Conservation (phyloP, 2,797 vertebrate genomes). For the Linurgus olivaceus region DNA sequence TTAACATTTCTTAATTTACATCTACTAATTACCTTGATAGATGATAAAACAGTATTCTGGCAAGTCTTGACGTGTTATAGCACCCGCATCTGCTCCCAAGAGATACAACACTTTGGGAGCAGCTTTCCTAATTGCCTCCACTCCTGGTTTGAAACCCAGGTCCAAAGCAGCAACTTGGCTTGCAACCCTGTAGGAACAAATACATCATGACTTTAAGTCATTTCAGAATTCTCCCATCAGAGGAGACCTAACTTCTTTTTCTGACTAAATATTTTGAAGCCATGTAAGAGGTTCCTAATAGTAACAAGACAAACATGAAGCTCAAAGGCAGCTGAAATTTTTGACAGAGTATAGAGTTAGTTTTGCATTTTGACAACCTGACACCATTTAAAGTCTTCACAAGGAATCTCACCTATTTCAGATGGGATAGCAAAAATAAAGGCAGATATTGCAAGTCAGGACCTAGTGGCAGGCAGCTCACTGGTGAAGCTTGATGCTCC, state of each 20-base stretch:
- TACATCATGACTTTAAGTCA: not conserved
- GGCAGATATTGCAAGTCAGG: not conserved
- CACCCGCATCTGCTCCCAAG: conserved; percentile 89
- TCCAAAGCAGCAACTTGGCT: conserved; percentile 93
- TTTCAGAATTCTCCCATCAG: not conserved
- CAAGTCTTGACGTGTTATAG: conserved; percentile 90
- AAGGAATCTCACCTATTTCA: not conserved
- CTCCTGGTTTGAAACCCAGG: conserved; percentile 89
- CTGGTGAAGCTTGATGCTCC: not conserved
- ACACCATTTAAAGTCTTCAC: not conserved
- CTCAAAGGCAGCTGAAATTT: not conserved
- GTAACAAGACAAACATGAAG: not conserved
- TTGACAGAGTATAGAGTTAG: not conserved
- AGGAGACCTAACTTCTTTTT: not conserved
- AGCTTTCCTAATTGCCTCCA: conserved; percentile 84
- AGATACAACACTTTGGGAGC: conserved; percentile 87
- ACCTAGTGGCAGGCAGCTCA: not conserved
- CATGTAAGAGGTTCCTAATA: not conserved
- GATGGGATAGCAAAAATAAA: not conserved
- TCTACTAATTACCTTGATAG: conserved; percentile 84
- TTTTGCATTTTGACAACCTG: not conserved
- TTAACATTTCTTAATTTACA: not conserved
- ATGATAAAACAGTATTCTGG: conserved; percentile 86
- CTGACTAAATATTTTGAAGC: not conserved
- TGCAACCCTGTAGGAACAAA: conserved; percentile 79